phyloP scores from a whole-genome alignment of 2,113 vertebrate genomes.

The Telmatochromis sp. region DNA sequence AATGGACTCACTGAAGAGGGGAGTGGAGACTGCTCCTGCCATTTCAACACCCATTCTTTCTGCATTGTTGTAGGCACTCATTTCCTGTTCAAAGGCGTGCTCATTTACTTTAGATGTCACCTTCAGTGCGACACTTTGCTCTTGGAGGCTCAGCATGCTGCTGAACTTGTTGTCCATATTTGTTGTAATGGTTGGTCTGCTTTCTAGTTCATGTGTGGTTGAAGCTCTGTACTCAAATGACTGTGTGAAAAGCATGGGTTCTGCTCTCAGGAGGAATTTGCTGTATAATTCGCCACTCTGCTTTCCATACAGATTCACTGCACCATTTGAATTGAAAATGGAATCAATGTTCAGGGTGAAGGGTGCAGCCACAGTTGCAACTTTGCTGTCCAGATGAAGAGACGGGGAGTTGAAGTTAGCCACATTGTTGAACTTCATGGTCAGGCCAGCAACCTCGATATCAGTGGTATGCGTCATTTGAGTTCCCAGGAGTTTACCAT shows the following conservation, averaged over 20 bases:
- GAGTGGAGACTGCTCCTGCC: conserved; percentile 66
- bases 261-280: conserved; percentile 82
- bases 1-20: conserved; percentile 54
- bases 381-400: conserved; percentile 73
- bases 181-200: conserved; percentile 53
- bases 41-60: conserved; percentile 77
- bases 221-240: conserved; percentile 83
- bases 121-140: conserved; percentile 77
- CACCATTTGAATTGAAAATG: conserved; percentile 76
- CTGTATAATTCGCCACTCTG: conserved; percentile 83
- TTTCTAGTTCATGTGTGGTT: conserved; percentile 65
- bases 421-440: conserved; percentile 69
- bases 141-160: conserved; percentile 74
- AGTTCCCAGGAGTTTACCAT: conserved; percentile 70
- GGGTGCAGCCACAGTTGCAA: conserved; percentile 71
- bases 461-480: conserved; percentile 76
- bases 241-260: conserved; percentile 77
- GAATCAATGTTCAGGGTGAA: conserved; percentile 75
- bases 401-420: conserved; percentile 75
- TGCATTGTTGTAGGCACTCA: conserved; percentile 77
- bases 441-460: conserved; percentile 74
- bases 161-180: conserved; percentile 75
- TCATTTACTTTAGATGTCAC: conserved; percentile 78
- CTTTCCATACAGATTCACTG: conserved; percentile 67
- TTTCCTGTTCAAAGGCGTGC: conserved; percentile 75